Base-by-base conservation (phyloP, 2,888 invertebrate species). In the Euclidia mi region DNA sequence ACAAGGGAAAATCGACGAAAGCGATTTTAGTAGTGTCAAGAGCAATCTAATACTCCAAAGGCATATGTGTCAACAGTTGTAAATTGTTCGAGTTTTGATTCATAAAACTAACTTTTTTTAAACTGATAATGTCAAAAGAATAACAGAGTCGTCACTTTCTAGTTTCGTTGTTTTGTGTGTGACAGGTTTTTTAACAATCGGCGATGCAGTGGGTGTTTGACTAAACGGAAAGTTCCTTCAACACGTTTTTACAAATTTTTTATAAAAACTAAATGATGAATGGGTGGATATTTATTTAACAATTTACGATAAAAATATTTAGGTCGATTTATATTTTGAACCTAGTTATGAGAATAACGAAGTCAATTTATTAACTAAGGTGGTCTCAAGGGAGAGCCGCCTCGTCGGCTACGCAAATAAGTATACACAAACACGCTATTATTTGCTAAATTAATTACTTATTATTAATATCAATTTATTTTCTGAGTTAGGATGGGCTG, bases 331-430 rank as follows among this genome's bases (percentile, higher is more conserved):
- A 56, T 68, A 60, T 76, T 78, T 76, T 58, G 56, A 59, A 63
- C 47, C 53, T 58, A 64, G 66, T 76, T 81, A 78, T 84, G 75
- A 77, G 73, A 74, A 64, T 64, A 70, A 75, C 68, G 59, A 67
- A 74, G 76, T 78, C 78, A 88, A 83, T 88, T 85, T 72, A 86
- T 87, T 88, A 82, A 52, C 62, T 69, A 72, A 71, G 66, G 56
- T 56, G 59, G 53, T 61, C 78, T 69, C 74, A 61, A 66, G 79
- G 77, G 85, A 80, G 78, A 73, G 79, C 25, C 69, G 47, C 48
- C 49, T 35, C 17, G 49, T 51, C 73, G 76, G 56, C 71, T 56
- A 12, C 65, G 56, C 70, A 56, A 71, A 79, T 82, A 81, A 83
- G 78, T 70, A 77, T 58, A 64, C 56, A 71, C 55, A 66, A 76